Base-by-base conservation (phyloP, 2,113 vertebrate species). In the Halcyon senegalensis region DNA sequence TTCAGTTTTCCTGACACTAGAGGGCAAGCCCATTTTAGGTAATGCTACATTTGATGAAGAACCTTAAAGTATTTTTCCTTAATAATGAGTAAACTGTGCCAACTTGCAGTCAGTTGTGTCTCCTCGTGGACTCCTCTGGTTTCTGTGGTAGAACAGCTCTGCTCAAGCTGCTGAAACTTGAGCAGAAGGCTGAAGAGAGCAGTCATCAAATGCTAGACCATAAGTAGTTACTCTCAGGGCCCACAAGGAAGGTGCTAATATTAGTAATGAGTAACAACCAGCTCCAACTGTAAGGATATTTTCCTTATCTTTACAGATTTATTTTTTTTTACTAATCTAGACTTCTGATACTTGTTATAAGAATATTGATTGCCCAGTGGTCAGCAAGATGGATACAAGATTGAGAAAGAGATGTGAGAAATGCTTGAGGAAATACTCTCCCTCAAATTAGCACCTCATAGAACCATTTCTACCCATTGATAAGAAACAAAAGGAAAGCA, bases 1-100 rank as follows among this genome's bases (percentile, higher is more conserved):
- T 89, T 92, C 77, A 85, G 81, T 59, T 91, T 92, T 96, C 48
- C 84, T 89, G 86, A 96, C 94, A 93, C 92, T 95, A 95, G 95
- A 96, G 90, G 96, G 94, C 95, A 97, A 96, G 63, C 83, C 90
- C 94, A 87, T 93, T 95, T 92, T 92, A 95, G 72, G 63, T 91
- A 95, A 94, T 0, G 0, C 11, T 48, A 2, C 7, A 2, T 16
- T 58, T 66, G 44, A 73, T 72, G 66, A 68, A 85, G 55, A 81
- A 44, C 11, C 37, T 43, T 62, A 62, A 93, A 73, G 91, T 64
- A 64, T 3, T 0, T 81, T 94, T 75, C 68, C 21, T 63, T 72
- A 72, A 63, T 9, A 62, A 17, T 25, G 20, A 82, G 15, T 35
- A 89, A 91, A 87, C 31, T 62, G 11, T 79, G 87, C 55, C 80